Percentiles rank a stretch among this genome's conserved stretches.
Evolutionary conservation across 2,888 invertebrate species (phyloP).

Genomic region (Pomacea canaliculata): DNA sequence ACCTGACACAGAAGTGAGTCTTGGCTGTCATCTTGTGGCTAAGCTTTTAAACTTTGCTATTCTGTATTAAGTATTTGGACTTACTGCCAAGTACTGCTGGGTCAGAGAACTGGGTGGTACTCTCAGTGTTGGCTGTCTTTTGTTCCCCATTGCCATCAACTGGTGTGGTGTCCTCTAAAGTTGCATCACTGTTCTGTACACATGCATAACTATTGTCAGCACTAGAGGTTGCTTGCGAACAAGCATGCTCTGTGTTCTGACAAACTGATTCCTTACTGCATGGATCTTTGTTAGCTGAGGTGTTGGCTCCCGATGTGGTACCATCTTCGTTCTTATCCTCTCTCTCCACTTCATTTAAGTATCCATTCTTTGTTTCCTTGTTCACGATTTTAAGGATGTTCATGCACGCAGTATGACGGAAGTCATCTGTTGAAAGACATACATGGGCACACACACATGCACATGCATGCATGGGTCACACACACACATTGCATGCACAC

Average conservation of each 20-base stretch:
- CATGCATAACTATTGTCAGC: constrained; percentile 53
- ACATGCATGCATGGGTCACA: not conserved
- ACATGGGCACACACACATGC: not conserved
- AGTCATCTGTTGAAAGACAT: constrained; percentile 78
- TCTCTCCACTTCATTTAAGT: constrained; percentile 7
- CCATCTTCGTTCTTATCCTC: not conserved
- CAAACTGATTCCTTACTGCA: constrained; percentile 33
- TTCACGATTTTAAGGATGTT: constrained; percentile 84
- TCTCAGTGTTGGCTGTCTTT: not conserved
- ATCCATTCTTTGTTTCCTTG: constrained; percentile 60
- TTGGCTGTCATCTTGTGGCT: too few species aligned
- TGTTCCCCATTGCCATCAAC: not conserved
- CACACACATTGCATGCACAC: not conserved
- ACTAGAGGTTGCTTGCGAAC: constrained; percentile 46
- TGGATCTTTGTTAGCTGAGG: not conserved
- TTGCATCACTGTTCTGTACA: constrained; percentile 24
- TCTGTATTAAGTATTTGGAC: not conserved
- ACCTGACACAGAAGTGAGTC: too few species aligned
- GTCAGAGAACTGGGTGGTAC: too few species aligned
- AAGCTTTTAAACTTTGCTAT: too few species aligned
- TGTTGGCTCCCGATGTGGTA: not conserved
- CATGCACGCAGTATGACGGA: constrained; percentile 88
- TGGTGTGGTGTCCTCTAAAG: not conserved
- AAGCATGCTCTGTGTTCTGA: constrained; percentile 57
- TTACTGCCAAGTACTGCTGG: constrained; percentile 1